Percentiles rank a stretch among this genome's conserved stretches.
phyloP scores from a whole-genome alignment of 53 echinoderm and acorn worm genomes.

The Patiria pectinifera region DNA sequence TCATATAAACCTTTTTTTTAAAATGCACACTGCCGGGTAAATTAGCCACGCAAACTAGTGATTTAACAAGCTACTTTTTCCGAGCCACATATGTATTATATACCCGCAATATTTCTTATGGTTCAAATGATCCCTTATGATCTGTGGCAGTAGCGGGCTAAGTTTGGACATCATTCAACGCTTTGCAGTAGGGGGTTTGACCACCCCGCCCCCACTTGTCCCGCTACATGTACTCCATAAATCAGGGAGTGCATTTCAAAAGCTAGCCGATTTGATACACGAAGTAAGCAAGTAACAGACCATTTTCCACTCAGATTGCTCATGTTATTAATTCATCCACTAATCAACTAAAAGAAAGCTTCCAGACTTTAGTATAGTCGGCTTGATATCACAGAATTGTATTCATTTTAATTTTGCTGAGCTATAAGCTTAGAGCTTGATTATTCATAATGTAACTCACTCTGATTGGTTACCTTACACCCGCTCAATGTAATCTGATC shows the following conservation, averaged over 20 bases:
- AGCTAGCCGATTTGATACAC: neutral
- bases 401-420: neutral
- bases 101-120: no score
- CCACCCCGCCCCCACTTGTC: no score
- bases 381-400: constrained; percentile 14
- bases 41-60: no score
- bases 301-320: constrained; percentile 55
- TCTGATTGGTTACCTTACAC: neutral
- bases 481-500: neutral
- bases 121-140: no score
- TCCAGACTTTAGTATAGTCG: constrained; percentile 17
- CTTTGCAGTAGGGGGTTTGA: no score
- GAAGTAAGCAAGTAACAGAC: constrained; percentile 17
- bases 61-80: no score
- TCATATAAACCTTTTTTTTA: no score
- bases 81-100: no score
- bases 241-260: neutral
- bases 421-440: constrained; percentile 33
- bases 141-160: no score
- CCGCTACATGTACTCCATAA: neutral
- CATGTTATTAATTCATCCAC: constrained; percentile 50
- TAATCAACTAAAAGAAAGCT: constrained; percentile 54
- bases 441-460: neutral
- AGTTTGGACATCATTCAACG: no score
- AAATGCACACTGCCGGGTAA: no score